Conservation (phyloP, 2,113 vertebrate genomes). For the Anoplopoma fimbria region DNA sequence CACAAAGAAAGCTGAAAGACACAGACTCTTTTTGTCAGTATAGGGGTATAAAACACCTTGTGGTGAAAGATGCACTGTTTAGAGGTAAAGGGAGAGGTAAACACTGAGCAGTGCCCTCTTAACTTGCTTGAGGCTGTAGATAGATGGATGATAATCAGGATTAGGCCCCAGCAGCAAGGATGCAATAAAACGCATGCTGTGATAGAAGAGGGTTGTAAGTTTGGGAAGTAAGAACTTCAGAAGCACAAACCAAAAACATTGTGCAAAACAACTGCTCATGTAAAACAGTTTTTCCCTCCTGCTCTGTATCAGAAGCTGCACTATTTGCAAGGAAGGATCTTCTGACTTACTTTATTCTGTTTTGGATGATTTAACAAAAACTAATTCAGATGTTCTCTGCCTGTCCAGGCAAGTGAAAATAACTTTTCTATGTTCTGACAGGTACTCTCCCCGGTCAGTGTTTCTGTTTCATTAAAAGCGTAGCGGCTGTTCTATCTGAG, state of each 20-base stretch:
- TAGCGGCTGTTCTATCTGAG: background rate
- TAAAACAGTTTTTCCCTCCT: background rate
- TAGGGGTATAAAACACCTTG: too few species aligned
- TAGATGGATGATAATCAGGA: conserved; percentile 24
- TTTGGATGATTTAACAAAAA: background rate
- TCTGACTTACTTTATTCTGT: background rate
- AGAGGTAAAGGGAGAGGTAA: background rate
- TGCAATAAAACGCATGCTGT: background rate
- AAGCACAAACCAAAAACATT: background rate
- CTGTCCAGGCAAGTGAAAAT: background rate
- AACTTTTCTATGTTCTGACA: background rate
- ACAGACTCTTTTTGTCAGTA: background rate
- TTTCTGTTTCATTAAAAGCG: background rate
- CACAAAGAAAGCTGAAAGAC: background rate
- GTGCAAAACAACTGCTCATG: background rate
- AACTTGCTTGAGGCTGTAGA: conserved; percentile 1
- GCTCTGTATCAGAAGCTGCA: background rate
- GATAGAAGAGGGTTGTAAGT: background rate
- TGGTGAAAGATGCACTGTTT: too few species aligned
- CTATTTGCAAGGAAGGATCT: background rate
- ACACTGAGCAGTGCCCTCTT: conserved; percentile 10
- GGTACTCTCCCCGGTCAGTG: background rate
- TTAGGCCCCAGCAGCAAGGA: background rate
- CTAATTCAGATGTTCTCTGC: background rate
- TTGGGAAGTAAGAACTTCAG: background rate